Evolutionary conservation across 2,888 invertebrate species (phyloP).

Genomic region (Eremobia ochroleuca): DNA sequence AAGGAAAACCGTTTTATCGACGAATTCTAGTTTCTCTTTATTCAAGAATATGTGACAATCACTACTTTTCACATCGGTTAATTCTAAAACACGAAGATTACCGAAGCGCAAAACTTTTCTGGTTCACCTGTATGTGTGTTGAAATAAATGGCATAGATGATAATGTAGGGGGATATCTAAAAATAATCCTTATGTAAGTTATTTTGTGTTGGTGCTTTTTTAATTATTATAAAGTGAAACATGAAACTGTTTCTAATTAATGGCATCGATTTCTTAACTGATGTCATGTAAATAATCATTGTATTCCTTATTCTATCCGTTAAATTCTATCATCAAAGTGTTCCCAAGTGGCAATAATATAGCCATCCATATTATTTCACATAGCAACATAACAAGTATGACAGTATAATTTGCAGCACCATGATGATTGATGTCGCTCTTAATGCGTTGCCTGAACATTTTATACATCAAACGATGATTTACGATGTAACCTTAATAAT

Average conservation of each 20-base stretch:
- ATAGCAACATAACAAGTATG: slow-evolving; percentile 37
- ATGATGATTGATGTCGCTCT: slow-evolving; percentile 57
- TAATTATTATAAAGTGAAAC: background rate
- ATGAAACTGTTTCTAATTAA: background rate
- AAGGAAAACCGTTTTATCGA: too few species aligned
- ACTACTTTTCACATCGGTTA: too few species aligned
- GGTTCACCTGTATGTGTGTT: background rate
- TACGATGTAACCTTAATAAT: slow-evolving; percentile 53
- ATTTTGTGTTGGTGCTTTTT: background rate
- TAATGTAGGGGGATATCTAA: background rate
- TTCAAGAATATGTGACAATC: too few species aligned
- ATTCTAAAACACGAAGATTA: background rate
- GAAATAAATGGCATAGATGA: background rate
- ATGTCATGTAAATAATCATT: background rate
- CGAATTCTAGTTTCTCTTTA: too few species aligned
- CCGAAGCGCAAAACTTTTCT: background rate
- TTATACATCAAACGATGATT: slow-evolving; percentile 52
- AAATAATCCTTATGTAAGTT: background rate
- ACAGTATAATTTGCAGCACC: slow-evolving; percentile 55
- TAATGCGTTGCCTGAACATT: slow-evolving; percentile 51
- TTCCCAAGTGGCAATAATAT: slow-evolving; percentile 21
- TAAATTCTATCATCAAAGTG: background rate
- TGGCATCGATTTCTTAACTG: background rate
- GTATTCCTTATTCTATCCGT: background rate
- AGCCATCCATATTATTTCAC: slow-evolving; percentile 19